These are phyloP conservation scores for Anniella stebbinsi DNA, from an alignment of 2,797 vertebrate genomes.

Conservation along the genomic window DNA sequence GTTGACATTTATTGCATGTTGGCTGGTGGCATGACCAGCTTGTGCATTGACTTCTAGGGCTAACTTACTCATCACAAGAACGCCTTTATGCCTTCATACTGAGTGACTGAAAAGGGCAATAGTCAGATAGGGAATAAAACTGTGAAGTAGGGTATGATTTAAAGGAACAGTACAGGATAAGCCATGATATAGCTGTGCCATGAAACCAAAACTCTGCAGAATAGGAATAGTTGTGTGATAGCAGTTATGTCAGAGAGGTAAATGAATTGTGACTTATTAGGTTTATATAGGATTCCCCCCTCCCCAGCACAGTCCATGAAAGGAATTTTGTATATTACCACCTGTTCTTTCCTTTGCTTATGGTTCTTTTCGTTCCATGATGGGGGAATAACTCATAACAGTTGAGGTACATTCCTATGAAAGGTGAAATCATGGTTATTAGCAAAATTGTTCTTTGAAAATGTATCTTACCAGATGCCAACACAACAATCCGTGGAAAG, in stretches of 20 bases:
- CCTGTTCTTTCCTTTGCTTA: constrained; percentile 32
- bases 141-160: background rate
- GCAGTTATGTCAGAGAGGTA: background rate
- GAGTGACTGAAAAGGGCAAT: background rate
- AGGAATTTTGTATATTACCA: constrained; percentile 23
- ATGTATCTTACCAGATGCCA: constrained; percentile 44
- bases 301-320: constrained; percentile 42
- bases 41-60: background rate
- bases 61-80: background rate
- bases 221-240: background rate
- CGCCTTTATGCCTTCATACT: background rate
- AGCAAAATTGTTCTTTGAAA: constrained; percentile 32
- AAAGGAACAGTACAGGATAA: background rate
- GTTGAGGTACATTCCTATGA: constrained; percentile 66
- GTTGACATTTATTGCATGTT: background rate
- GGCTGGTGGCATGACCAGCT: too few relatives aligned
- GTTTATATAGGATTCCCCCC: too few relatives aligned
- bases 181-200: background rate
- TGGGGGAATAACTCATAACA: constrained; percentile 22
- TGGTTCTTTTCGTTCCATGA: constrained; percentile 33
- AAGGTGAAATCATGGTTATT: constrained; percentile 63
- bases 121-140: background rate
- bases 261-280: background rate
- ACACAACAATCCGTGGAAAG: background rate
- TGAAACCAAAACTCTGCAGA: background rate